These are phyloP conservation scores for Drosophila prolongata DNA, from an alignment of 2,888 invertebrate genomes.

Conservation along the genomic window DNA sequence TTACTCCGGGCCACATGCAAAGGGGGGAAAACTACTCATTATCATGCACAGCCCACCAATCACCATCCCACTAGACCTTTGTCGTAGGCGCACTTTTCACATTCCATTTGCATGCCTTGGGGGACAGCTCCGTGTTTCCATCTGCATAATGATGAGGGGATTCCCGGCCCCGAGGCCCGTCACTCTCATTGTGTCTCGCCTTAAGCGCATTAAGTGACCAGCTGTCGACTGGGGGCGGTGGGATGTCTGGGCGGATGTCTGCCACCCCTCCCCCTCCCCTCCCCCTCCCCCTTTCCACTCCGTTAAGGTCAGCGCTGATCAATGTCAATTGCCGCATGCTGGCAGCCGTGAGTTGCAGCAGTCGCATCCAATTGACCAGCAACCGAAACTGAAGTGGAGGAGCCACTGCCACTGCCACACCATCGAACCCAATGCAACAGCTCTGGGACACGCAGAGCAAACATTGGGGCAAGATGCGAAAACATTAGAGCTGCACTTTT, in stretches of 20 bases:
- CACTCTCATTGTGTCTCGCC: slow-evolving; percentile 43
- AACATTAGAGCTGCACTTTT: slow-evolving; percentile 2
- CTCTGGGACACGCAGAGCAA: slow-evolving; percentile 28
- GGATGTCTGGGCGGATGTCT: neutral
- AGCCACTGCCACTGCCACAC: slow-evolving; percentile 6
- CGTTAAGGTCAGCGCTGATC: slow-evolving; percentile 62
- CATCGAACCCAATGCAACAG: slow-evolving; percentile 11
- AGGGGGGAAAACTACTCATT: slow-evolving; percentile 50
- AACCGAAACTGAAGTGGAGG: slow-evolving; percentile 6
- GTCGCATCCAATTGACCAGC: slow-evolving; percentile 56
- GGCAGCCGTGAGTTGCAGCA: slow-evolving; percentile 35
- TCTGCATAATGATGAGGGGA: slow-evolving; percentile 65
- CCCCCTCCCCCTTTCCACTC: slow-evolving; percentile 9
- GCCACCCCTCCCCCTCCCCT: too few species aligned
- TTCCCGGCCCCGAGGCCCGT: neutral
- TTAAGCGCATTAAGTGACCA: slow-evolving; percentile 64
- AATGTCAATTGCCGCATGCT: slow-evolving; percentile 62
- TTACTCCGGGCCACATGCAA: slow-evolving; percentile 54
- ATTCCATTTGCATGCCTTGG: slow-evolving; percentile 68
- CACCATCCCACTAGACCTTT: slow-evolving; percentile 14
- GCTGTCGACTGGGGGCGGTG: slow-evolving; percentile 4
- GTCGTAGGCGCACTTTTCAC: slow-evolving; percentile 59
- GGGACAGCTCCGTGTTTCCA: slow-evolving; percentile 48
- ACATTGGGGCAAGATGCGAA: slow-evolving; percentile 13
- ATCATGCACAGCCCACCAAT: slow-evolving; percentile 54